A percentile compares a stretch with the other conserved stretches of the same genome.
These are phyloP conservation scores for Leucopsar rothschildi DNA, from an alignment of 2,113 vertebrate species.

Conservation along the genomic window DNA sequence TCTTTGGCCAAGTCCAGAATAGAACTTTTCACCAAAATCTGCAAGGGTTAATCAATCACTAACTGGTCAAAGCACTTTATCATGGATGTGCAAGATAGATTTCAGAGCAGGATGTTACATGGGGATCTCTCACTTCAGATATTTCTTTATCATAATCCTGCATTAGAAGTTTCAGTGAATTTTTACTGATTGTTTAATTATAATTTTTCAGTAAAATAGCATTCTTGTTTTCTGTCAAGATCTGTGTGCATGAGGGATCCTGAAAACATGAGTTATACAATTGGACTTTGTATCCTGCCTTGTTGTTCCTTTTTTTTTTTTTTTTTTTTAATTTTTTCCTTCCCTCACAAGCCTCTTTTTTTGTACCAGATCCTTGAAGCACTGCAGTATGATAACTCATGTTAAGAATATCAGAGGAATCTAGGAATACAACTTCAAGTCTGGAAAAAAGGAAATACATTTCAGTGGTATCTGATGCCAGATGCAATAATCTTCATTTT, in stretches of 20 bases:
- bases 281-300: background rate
- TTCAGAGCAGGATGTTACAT: background rate
- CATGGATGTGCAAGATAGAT: background rate
- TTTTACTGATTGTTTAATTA: background rate
- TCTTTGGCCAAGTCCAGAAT: background rate
- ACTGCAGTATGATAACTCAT: background rate
- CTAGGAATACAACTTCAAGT: background rate
- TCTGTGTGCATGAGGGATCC: background rate
- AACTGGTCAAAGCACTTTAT: background rate
- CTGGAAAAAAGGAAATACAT: conserved; percentile 2
- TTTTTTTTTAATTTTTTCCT: background rate
- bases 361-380: background rate
- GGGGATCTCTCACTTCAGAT: background rate
- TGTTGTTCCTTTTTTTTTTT: background rate
- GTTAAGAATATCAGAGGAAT: background rate
- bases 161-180: fast-evolving
- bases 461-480: background rate
- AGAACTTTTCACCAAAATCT: background rate
- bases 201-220: background rate
- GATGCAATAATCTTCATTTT: background rate
- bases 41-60: background rate
- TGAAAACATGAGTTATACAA: background rate
- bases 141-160: background rate
- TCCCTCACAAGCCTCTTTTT: background rate
- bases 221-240: background rate